Base-by-base conservation (phyloP, 2,797 vertebrate genomes). In the Agapornis canus region DNA sequence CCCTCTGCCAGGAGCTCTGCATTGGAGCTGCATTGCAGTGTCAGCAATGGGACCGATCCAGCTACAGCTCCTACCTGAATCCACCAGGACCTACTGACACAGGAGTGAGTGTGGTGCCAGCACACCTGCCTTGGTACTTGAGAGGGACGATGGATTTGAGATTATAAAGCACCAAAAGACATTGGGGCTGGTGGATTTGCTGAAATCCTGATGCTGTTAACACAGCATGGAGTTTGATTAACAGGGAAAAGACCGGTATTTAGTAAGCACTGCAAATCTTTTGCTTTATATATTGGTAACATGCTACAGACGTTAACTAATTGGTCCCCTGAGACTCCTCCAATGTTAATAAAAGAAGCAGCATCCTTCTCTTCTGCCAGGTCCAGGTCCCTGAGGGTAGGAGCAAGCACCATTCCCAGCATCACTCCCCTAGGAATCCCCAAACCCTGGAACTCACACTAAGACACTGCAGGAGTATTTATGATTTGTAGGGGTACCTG, bases 1-100 rank as follows among this genome's bases (percentile, higher is more conserved):
- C 89, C 77, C 93, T 92, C 52, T 93, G 92, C 92, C 20, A 72
- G 89, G 59, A 95, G 91, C 89, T 88, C 96, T 96, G 96, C 97
- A 91, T 94, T 13, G 79, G 90, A 96, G 92, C 97, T 97, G 97
- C 97, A 97, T 95, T 97, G 97, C 96, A 97, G 97, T 82, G 87
- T 84, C 96, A 87, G 95, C 95, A 88, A 22, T 6, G 13, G 93
- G 87, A 47, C 83, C 5, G 52, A 85, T 93, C 80, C 86, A 31
- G 35, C 86, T 52, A 29, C 68, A 11, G 91, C 83, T 45, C 75
- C 16, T 66, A 35, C 76, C 90, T 29, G 35, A 21, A 27, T 19
- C 57, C 43, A 2, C 43, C 31, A 2, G 2, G 39, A 86, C 90
- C 93, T 54, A 4, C 82, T 39, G 89, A 70, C 91, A 68, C n/a